Conservation (phyloP, 2,113 vertebrate genomes). For the Spheniscus mendiculus region DNA sequence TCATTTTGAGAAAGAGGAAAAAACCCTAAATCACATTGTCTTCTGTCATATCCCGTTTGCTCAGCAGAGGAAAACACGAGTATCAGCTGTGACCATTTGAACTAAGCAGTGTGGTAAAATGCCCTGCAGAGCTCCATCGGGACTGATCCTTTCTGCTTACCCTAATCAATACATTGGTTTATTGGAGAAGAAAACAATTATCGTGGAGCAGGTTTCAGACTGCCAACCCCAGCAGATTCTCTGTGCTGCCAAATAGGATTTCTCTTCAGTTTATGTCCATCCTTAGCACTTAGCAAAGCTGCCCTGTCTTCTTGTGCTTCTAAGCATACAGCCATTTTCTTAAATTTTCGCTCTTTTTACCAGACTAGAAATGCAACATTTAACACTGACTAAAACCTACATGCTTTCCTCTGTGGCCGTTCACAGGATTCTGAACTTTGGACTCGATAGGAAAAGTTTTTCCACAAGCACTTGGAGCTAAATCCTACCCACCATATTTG, state of each 20-base stretch:
- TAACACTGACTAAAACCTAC: not conserved
- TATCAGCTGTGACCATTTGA: constrained; percentile 25
- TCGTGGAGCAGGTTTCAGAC: not conserved
- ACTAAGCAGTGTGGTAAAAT: constrained; percentile 17
- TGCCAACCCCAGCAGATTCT: constrained; percentile 9
- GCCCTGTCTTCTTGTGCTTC: not conserved
- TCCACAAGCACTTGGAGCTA: not conserved
- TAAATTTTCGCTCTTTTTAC: not conserved
- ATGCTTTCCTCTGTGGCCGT: fast-evolving
- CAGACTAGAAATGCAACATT: not conserved
- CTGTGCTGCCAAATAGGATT: not conserved
- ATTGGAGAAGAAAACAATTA: constrained; percentile 20
- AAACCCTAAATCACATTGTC: not conserved
- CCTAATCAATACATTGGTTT: constrained; percentile 48
- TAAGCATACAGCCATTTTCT: not conserved
- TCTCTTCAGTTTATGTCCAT: not conserved
- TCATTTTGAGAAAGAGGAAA: constrained; percentile 17
- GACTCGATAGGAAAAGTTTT: not conserved
- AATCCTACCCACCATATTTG: not conserved
- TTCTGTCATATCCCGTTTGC: constrained; percentile 31
- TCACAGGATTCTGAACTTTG: not conserved
- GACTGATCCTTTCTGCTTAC: constrained; percentile 53
- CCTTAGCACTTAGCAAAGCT: not conserved
- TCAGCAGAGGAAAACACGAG: constrained; percentile 39
- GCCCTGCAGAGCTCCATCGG: constrained; percentile 23